Evolutionary conservation across 2,113 vertebrate species (phyloP).

Genomic region (Desmodus rotundus): DNA sequence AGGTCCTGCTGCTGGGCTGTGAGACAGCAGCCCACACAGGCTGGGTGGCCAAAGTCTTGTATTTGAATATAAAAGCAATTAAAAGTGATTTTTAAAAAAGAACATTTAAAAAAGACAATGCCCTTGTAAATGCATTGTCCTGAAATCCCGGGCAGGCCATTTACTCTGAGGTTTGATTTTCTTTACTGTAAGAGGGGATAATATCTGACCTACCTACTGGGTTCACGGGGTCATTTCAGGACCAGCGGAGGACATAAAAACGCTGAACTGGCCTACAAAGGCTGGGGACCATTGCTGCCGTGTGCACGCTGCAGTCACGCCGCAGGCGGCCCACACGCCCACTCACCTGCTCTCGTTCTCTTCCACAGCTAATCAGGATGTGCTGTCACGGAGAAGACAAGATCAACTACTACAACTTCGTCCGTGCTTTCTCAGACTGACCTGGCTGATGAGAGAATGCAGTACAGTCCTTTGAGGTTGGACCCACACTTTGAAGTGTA

Average conservation of each 20-base stretch:
- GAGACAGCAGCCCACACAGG: background rate
- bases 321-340: background rate
- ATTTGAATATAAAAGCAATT: slow-evolving; percentile 3
- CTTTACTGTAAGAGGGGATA: background rate
- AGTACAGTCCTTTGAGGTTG: background rate
- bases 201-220: background rate
- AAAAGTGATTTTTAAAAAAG: background rate
- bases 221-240: background rate
- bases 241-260: background rate
- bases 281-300: background rate
- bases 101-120: background rate
- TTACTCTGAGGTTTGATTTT: background rate
- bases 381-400: slow-evolving; percentile 75
- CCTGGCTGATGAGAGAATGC: background rate
- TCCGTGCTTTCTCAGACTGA: slow-evolving; percentile 76
- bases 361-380: slow-evolving; percentile 76
- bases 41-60: background rate
- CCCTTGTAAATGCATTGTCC: background rate
- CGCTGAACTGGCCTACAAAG: background rate
- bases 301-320: fast-evolving
- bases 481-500: background rate
- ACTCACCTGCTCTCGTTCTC: background rate
- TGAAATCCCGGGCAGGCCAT: background rate
- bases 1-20: background rate
- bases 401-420: slow-evolving; percentile 78